Evolutionary conservation across 2,113 vertebrate species (phyloP).

Genomic region (Camelus dromedarius): DNA sequence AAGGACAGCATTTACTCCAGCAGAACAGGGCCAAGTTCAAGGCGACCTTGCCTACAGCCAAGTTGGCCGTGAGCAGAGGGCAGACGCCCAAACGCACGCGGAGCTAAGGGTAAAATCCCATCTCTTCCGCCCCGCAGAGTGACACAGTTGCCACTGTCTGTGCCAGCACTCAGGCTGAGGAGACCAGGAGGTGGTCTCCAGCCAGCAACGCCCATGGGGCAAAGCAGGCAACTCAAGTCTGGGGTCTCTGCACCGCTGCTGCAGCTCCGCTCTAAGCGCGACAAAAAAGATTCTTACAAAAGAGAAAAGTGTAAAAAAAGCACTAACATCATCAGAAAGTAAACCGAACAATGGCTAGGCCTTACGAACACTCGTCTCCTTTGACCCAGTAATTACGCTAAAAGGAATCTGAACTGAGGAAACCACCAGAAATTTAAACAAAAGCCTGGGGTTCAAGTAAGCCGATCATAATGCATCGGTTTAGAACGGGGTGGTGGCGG

Average conservation of each 20-base stretch:
- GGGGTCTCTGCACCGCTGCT: not conserved
- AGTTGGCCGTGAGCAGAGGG: no score
- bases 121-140: not conserved
- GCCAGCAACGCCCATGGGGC: fast-evolving
- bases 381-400: fast-evolving
- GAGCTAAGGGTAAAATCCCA: fast-evolving
- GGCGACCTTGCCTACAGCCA: not conserved
- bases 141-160: not conserved
- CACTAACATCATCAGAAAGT: not conserved
- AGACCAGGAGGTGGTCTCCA: fast-evolving
- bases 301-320: not conserved
- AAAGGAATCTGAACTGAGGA: not conserved
- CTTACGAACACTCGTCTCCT: not conserved
- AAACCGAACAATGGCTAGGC: not conserved
- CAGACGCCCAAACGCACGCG: fast-evolving
- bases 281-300: not conserved
- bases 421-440: no score
- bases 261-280: not conserved
- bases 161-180: not conserved
- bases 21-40: no score
- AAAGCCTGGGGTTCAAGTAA: not conserved
- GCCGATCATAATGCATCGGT: fast-evolving
- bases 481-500: fast-evolving
- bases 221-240: fast-evolving
- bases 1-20: not conserved